phyloP scores from a whole-genome alignment of 2,797 vertebrate genomes.

The Furcifer pardalis region DNA sequence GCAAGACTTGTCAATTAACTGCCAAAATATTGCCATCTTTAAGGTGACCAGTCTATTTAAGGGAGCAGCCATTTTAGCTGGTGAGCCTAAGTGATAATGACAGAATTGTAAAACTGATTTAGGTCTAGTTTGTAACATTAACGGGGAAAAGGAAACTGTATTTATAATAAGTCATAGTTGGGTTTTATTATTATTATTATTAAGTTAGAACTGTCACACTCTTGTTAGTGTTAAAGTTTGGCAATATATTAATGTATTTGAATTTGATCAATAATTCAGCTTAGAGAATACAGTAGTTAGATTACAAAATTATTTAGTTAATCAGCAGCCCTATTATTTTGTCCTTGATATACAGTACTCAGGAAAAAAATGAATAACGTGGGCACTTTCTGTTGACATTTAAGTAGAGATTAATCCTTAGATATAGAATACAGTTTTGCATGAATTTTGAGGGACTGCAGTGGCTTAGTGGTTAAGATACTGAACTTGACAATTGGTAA shows the following conservation, averaged over 20 bases:
- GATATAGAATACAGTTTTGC: conserved; percentile 36
- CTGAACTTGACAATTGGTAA: no score
- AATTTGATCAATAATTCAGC: conserved; percentile 6
- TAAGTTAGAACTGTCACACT: neutral
- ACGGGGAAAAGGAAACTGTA: neutral
- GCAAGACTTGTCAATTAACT: neutral
- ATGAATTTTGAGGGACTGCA: no score
- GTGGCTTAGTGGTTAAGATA: no score
- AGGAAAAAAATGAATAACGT: neutral
- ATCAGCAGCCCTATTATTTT: neutral
- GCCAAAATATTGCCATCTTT: neutral
- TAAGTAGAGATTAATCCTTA: accelerated
- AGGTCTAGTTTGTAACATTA: neutral
- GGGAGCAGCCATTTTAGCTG: neutral
- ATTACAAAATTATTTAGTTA: neutral
- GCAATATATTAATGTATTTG: conserved; percentile 9
- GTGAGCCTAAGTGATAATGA: neutral
- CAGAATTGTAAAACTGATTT: neutral
- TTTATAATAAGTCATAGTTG: neutral
- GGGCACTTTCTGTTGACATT: neutral
- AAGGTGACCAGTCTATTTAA: neutral
- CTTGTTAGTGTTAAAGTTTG: neutral
- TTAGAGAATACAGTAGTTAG: neutral
- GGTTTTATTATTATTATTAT: conserved; percentile 2
- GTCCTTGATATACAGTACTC: neutral